Evolutionary conservation across 1,140 invertebrate species (phyloP).

Genomic region (Homarus americanus): DNA sequence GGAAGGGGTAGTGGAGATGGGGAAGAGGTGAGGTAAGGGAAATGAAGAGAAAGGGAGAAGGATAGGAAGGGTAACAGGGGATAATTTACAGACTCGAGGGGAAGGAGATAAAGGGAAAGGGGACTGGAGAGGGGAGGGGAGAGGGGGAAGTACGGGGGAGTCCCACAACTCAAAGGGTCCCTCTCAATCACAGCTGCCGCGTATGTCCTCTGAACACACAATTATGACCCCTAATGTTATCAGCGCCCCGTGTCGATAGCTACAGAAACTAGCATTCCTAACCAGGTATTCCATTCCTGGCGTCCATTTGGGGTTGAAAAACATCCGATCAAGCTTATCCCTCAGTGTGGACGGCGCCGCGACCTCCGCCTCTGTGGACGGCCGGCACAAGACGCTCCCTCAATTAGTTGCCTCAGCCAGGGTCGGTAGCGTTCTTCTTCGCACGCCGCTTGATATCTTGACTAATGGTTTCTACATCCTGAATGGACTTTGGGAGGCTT

Average conservation of each 20-base stretch:
- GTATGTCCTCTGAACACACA: background rate
- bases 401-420: background rate
- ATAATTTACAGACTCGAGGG: no score
- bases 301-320: conserved; percentile 1
- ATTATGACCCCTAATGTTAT: background rate
- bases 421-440: conserved; percentile 16
- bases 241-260: conserved; percentile 15
- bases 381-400: background rate
- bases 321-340: conserved; percentile 10
- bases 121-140: background rate
- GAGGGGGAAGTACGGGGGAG: background rate
- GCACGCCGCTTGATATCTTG: conserved; percentile 43
- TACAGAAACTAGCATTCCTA: conserved; percentile 12
- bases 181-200: background rate
- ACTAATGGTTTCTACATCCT: conserved; percentile 56
- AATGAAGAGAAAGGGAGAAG: no score
- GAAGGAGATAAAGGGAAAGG: no score
- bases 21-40: no score
- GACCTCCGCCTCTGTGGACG: background rate
- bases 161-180: no score
- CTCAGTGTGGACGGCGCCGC: background rate
- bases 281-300: conserved; percentile 34
- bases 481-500: conserved; percentile 42
- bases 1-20: no score
- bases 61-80: no score